Evolutionary conservation across 1,140 invertebrate genomes (phyloP).

Genomic region (Mylabris phalerata): DNA sequence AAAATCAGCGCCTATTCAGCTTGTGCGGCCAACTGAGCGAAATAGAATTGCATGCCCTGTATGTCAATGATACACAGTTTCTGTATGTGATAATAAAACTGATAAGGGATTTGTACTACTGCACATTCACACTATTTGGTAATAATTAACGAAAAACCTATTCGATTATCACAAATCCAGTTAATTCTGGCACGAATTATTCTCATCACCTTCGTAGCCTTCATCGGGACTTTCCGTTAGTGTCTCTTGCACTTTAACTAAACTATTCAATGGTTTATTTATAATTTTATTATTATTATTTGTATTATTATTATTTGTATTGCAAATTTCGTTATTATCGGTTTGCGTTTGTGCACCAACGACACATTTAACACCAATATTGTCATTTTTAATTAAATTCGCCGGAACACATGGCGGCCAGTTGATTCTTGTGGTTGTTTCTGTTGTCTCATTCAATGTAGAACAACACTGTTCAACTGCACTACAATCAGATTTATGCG

Average conservation of each 20-base stretch:
- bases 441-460: slow-evolving; percentile 19
- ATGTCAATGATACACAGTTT: no score
- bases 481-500: slow-evolving; percentile 41
- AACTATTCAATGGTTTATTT: slow-evolving; percentile 26
- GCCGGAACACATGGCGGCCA: slow-evolving; percentile 47
- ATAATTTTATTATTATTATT: slow-evolving; percentile 16
- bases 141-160: neutral
- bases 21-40: no score
- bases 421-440: slow-evolving; percentile 22
- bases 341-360: slow-evolving; percentile 53
- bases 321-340: slow-evolving; percentile 41
- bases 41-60: no score
- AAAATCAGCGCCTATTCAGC: no score
- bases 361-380: slow-evolving; percentile 40
- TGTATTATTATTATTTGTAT: slow-evolving; percentile 6
- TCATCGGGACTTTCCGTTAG: slow-evolving; percentile 79
- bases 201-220: slow-evolving; percentile 70
- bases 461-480: slow-evolving; percentile 26
- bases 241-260: slow-evolving; percentile 42
- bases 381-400: slow-evolving; percentile 31
- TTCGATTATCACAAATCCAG: slow-evolving; percentile 4
- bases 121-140: neutral
- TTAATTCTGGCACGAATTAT: slow-evolving; percentile 2
- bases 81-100: no score
- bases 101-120: no score